These are phyloP conservation scores for Ornithorhynchus anatinus DNA, from an alignment of 2,113 vertebrate species.

Conservation along the genomic window DNA sequence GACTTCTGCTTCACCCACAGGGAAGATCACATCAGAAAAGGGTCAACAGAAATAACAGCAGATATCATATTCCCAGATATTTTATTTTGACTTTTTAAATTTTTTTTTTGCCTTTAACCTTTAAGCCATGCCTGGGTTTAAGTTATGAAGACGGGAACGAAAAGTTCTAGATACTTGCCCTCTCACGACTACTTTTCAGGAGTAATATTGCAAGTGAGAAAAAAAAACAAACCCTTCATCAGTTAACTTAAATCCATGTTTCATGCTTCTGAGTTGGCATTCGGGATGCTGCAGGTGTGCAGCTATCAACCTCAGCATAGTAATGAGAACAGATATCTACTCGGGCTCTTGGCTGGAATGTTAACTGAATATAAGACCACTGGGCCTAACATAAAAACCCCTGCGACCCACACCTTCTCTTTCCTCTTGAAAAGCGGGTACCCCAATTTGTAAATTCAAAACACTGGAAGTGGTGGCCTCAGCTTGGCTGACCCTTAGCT, in stretches of 20 bases:
- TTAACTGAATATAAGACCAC: slow-evolving; percentile 63
- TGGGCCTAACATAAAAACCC: too few species aligned
- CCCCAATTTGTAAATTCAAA: neutral
- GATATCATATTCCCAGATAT: too few species aligned
- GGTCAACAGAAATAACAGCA: too few species aligned
- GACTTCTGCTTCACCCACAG: too few species aligned
- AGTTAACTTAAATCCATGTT: slow-evolving; percentile 59
- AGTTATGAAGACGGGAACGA: slow-evolving; percentile 43
- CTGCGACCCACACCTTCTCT: slow-evolving; percentile 1
- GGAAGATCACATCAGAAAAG: too few species aligned
- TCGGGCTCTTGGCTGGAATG: slow-evolving; percentile 60
- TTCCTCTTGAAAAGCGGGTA: slow-evolving; percentile 6
- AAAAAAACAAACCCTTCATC: slow-evolving; percentile 48
- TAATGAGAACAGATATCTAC: slow-evolving; percentile 65
- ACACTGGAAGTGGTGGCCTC: slow-evolving; percentile 11
- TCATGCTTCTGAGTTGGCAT: slow-evolving; percentile 58
- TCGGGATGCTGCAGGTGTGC: slow-evolving; percentile 67
- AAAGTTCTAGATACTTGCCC: slow-evolving; percentile 54
- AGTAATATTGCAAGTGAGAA: slow-evolving; percentile 63
- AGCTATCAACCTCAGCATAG: slow-evolving; percentile 62
- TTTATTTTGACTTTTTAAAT: too few species aligned
- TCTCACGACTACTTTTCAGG: slow-evolving; percentile 32
- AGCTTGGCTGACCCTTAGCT: slow-evolving; percentile 59
- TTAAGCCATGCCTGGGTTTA: slow-evolving; percentile 49
- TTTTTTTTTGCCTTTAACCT: too few species aligned